These are phyloP conservation scores for Hyphantria cunea DNA, from an alignment of 1,140 invertebrate species.

Conservation along the genomic window DNA sequence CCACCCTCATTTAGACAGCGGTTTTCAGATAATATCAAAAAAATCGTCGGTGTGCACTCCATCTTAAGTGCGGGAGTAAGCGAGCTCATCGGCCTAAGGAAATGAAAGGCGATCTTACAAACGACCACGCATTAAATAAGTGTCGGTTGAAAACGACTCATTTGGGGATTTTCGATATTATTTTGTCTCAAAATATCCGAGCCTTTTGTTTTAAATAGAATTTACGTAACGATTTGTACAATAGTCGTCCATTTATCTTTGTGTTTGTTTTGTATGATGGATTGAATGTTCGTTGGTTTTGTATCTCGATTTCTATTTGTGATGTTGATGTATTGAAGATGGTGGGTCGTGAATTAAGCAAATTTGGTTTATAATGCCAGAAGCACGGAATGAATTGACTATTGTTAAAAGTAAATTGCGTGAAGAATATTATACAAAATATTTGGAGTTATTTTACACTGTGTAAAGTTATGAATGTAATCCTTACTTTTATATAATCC, in stretches of 20 bases:
- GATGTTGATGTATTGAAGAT: not conserved
- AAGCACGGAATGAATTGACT: too few relatives aligned
- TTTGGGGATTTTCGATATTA: slow-evolving; percentile 27
- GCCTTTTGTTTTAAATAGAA: slow-evolving; percentile 17
- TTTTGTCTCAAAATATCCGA: slow-evolving; percentile 21
- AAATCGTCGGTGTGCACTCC: not conserved
- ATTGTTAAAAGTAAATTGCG: too few relatives aligned
- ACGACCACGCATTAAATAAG: slow-evolving; percentile 58
- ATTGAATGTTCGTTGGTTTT: slow-evolving; percentile 7
- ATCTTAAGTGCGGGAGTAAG: slow-evolving; percentile 36
- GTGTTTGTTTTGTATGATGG: slow-evolving; percentile 13
- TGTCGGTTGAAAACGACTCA: slow-evolving; percentile 29
- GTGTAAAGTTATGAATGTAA: too few relatives aligned
- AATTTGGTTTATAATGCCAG: too few relatives aligned
- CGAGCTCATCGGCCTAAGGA: slow-evolving; percentile 54
- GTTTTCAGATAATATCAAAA: too few relatives aligned
- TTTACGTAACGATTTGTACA: slow-evolving; percentile 8
- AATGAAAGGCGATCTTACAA: slow-evolving; percentile 58
- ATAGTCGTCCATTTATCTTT: slow-evolving; percentile 15
- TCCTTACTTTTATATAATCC: too few relatives aligned
- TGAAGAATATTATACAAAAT: too few relatives aligned
- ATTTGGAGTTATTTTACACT: too few relatives aligned
- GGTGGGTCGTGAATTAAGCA: too few relatives aligned
- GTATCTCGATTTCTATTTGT: not conserved
- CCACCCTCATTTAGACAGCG: too few relatives aligned